Conservation (phyloP, 37 sponge, comb jelly and placozoan genomes). For the Diacarnus erythraeanus region DNA sequence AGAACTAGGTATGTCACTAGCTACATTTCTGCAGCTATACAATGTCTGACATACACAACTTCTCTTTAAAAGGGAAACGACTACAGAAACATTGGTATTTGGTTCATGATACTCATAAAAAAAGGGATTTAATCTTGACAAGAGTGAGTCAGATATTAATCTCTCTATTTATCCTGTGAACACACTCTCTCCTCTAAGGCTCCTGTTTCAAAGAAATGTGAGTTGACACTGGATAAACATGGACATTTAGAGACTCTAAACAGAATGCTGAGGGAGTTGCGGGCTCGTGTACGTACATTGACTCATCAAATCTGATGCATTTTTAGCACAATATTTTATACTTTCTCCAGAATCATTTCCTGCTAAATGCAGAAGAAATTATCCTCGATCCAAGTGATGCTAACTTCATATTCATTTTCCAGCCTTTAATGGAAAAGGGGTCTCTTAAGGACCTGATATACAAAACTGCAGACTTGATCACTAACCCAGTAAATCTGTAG, state of each 20-base stretch:
- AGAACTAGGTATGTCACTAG: neutral
- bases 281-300: too few relatives aligned
- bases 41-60: too few relatives aligned
- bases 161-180: too few relatives aligned
- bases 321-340: too few relatives aligned
- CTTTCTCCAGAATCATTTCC: too few relatives aligned
- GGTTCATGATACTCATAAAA: neutral
- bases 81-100: neutral
- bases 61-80: neutral
- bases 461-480: neutral
- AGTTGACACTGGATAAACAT: neutral
- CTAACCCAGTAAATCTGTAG: neutral
- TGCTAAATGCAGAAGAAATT: too few relatives aligned
- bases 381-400: neutral
- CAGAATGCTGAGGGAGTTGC: neutral
- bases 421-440: neutral
- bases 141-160: neutral
- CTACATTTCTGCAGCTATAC: too few relatives aligned
- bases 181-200: neutral
- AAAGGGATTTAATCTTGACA: neutral
- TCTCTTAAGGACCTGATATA: neutral
- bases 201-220: neutral
- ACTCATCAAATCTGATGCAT: too few relatives aligned
- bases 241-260: neutral
- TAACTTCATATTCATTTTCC: neutral